Evolutionary conservation across 2,888 invertebrate genomes (phyloP).

Genomic region (Sminthurides aquaticus): DNA sequence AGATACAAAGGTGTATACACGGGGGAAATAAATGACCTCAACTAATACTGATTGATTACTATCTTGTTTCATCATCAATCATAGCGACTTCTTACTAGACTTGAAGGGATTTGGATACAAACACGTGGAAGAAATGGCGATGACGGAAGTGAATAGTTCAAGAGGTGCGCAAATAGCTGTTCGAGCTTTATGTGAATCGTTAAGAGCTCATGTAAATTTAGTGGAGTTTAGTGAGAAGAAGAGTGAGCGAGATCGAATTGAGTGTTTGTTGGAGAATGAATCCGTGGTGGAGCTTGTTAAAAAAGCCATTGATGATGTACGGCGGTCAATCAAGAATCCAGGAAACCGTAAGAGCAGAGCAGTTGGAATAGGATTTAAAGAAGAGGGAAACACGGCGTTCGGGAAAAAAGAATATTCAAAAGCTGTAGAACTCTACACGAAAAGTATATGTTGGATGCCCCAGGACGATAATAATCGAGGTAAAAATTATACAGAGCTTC

Average conservation of each 20-base stretch:
- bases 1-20: too few species aligned
- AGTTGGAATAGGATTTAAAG: constrained; percentile 17
- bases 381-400: constrained; percentile 20
- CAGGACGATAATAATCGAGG: constrained; percentile 38
- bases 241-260: constrained; percentile 13
- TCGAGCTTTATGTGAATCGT: constrained; percentile 3
- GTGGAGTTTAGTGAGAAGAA: neutral
- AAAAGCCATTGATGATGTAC: neutral
- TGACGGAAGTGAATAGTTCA: constrained; percentile 4
- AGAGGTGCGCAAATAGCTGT: too few species aligned
- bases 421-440: constrained; percentile 34
- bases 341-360: constrained; percentile 7
- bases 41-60: neutral
- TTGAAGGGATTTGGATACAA: too few species aligned
- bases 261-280: constrained; percentile 4
- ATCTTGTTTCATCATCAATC: neutral
- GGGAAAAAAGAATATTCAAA: constrained; percentile 18
- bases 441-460: constrained; percentile 38
- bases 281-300: neutral
- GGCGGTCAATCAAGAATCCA: constrained; percentile 1
- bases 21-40: too few species aligned
- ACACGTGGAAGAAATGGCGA: neutral
- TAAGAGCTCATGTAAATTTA: constrained; percentile 5
- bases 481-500: constrained; percentile 15
- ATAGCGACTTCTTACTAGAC: too few species aligned